These are phyloP conservation scores for Okamejei kenojei DNA, from an alignment of 2,797 vertebrate species.

Conservation along the genomic window DNA sequence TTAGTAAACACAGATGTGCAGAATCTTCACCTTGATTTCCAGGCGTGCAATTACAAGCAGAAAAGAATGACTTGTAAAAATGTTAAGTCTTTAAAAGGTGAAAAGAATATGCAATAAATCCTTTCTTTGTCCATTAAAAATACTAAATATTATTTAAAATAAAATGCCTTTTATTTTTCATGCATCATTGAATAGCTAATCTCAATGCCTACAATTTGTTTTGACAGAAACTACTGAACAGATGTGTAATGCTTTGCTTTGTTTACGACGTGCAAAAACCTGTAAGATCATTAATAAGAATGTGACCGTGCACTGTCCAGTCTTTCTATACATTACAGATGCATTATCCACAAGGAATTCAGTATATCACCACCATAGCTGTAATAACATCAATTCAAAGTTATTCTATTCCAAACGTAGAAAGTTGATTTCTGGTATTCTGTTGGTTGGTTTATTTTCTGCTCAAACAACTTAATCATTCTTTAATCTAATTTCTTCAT, in stretches of 20 bases:
- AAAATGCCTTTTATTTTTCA: neutral
- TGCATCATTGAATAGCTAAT: constrained; percentile 1
- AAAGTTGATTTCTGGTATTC: neutral
- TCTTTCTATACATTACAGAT: neutral
- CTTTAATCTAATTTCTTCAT: neutral
- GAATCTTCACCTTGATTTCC: constrained; percentile 59
- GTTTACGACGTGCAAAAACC: neutral
- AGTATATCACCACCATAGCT: neutral
- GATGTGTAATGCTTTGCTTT: constrained; percentile 7
- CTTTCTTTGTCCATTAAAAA: neutral
- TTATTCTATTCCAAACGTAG: neutral
- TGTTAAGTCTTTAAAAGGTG: constrained; percentile 1
- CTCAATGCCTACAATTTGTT: neutral
- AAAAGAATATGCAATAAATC: constrained; percentile 21
- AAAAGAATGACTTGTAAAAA: constrained; percentile 5
- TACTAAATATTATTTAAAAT: neutral
- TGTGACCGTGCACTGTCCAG: neutral
- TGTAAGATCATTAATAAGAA: neutral
- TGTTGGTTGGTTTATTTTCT: neutral
- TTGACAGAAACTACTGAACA: neutral
- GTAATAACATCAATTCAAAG: neutral
- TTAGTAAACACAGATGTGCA: constrained; percentile 63
- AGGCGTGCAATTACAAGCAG: constrained; percentile 57
- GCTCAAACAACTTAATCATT: neutral
- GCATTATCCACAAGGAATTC: neutral